Evolutionary conservation across 1,140 invertebrate species (phyloP).

Genomic region (Apis mellifera): DNA sequence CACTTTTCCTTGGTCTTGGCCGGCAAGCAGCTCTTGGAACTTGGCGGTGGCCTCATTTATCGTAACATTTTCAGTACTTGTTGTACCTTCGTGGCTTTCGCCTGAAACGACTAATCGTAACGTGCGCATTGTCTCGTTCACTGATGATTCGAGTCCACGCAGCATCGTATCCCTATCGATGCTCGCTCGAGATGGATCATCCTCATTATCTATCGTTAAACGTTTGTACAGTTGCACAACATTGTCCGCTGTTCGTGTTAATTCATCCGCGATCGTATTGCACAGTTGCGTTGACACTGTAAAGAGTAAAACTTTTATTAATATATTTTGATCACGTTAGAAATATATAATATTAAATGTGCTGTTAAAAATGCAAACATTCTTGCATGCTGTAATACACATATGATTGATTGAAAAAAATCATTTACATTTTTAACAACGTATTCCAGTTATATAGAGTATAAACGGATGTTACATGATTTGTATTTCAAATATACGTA

Average conservation of each 20-base stretch:
- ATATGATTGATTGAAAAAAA: background rate
- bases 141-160: conserved; percentile 75
- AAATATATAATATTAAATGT: background rate
- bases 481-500: too few species aligned
- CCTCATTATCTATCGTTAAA: conserved; percentile 78
- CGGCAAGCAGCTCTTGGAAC: conserved; percentile 74
- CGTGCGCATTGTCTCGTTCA: conserved; percentile 78
- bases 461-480: background rate
- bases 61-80: conserved; percentile 61
- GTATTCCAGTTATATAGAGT: background rate
- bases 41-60: conserved; percentile 74
- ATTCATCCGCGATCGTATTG: conserved; percentile 84
- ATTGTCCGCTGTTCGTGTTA: conserved; percentile 85
- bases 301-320: conserved; percentile 55
- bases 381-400: background rate
- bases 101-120: conserved; percentile 73
- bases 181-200: conserved; percentile 64
- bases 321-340: too few species aligned
- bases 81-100: conserved; percentile 55
- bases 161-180: conserved; percentile 78
- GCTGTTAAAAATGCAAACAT: background rate
- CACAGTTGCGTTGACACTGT: conserved; percentile 85
- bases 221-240: conserved; percentile 86
- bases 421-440: background rate
- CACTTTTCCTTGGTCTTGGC: conserved; percentile 80